Base-by-base conservation (phyloP, 2,113 vertebrate species). In the Martes martes region DNA sequence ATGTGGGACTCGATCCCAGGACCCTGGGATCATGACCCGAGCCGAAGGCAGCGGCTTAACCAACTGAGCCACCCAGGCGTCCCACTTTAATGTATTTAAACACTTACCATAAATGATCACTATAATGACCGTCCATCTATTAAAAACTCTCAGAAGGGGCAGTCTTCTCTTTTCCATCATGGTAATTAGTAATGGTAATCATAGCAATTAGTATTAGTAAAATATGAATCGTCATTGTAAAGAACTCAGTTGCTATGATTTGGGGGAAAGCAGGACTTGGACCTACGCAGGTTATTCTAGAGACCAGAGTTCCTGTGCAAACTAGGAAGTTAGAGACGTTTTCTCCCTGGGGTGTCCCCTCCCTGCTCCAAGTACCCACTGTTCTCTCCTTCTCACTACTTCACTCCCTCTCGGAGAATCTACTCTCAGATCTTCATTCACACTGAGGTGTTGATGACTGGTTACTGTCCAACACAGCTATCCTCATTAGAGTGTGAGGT, bases 401-500 rank as follows among this genome's bases (percentile, higher is more conserved):
- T 76, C 76, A 26, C 24, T 78, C 45, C 63, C 52, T 76, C 47
- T 69, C 16, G 50, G 23, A 82, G 50, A 61, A 45, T 55, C 23
- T 52, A 36, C 33, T 69, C 61, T 89, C 80, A 76, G 76, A 47
- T 74, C 63, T 80, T 69, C 80, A 10, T 71, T 97, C 96, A 97
- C 88, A 97, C 88, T 94, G 94, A 96, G 96, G 93, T 42, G 94
- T 96, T 97, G 93, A 91, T 97, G 93, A 55, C 78, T 80, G 74
- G 74, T 52, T 65, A 65, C 61, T 67, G 52, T 71, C 93, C 92
- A 94, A 79, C 69, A 67, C 90, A 92, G 96, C 45, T 28, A 2
- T 92, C 92, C 85, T 95, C 97, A 69, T 84, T 84, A 93, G 26
- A 92, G 31, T 24, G 19, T 33, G 63, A 96, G 57, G 36, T 63